Percentiles rank a stretch among this genome's conserved stretches.
Evolutionary conservation across 2,797 vertebrate species (phyloP).

Genomic region (Jordanella pulchra): DNA sequence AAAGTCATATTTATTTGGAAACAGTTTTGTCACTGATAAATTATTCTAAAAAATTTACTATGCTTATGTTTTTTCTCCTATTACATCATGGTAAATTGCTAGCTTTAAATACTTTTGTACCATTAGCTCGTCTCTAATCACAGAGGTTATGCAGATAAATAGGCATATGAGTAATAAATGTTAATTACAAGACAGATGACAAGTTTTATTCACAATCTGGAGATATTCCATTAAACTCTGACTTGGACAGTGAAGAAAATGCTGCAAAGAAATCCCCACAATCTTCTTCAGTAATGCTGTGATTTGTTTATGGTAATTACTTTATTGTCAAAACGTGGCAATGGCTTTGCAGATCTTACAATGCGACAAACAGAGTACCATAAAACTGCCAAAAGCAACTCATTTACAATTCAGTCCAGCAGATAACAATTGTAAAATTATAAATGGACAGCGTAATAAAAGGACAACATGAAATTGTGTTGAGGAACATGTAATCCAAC

Average conservation of each 20-base stretch:
- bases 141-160: background rate
- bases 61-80: background rate
- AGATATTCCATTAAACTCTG: conserved; percentile 25
- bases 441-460: conserved; percentile 52
- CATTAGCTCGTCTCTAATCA: background rate
- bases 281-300: conserved; percentile 41
- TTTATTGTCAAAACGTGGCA: conserved; percentile 54
- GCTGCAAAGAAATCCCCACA: conserved; percentile 24
- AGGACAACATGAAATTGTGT: conserved; percentile 53
- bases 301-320: conserved; percentile 69
- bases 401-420: conserved; percentile 43
- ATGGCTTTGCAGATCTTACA: conserved; percentile 48
- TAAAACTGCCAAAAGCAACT: conserved; percentile 54
- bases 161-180: background rate
- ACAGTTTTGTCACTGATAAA: background rate
- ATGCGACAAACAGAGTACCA: conserved; percentile 37
- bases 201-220: conserved; percentile 15
- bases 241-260: conserved; percentile 6
- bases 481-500: conserved; percentile 59
- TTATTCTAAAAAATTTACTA: background rate
- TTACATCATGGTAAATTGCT: background rate
- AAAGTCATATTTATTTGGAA: background rate
- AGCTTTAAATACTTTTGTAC: background rate
- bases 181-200: background rate
- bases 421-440: conserved; percentile 48